Conservation (phyloP, 2,113 vertebrate species). For the Crotalus horridus region DNA sequence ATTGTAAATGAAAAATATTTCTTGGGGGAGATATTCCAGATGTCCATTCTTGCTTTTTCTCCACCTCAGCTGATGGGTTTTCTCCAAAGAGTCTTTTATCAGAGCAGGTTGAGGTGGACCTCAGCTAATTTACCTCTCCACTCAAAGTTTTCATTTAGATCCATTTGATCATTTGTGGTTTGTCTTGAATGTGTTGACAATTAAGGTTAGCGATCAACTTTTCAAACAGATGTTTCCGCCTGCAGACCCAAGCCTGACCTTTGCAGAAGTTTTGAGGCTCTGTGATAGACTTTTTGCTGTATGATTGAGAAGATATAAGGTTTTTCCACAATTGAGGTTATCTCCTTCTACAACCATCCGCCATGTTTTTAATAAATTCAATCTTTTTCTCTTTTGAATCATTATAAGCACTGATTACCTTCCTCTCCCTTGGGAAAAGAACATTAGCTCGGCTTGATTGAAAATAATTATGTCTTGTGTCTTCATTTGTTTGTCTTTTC, state of each 20-base stretch:
- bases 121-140: neutral
- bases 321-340: neutral
- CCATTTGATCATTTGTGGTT: neutral
- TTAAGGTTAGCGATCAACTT: neutral
- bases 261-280: neutral
- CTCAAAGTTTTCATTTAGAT: neutral
- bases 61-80: too few species aligned
- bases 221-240: neutral
- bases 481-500: neutral
- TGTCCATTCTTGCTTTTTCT: too few species aligned
- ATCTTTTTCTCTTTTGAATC: neutral
- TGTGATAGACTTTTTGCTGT: neutral
- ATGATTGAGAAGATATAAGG: neutral
- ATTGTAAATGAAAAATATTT: too few species aligned
- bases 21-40: too few species aligned
- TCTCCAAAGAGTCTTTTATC: too few species aligned
- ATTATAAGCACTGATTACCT: neutral
- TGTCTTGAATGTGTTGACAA: neutral
- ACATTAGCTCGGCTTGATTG: neutral
- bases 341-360: neutral
- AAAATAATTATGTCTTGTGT: neutral
- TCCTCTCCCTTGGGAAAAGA: neutral
- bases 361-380: neutral
- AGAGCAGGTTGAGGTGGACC: neutral
- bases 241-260: neutral